phyloP scores from a whole-genome alignment of 2,888 invertebrate species.

The Caradrina clavipalpis region DNA sequence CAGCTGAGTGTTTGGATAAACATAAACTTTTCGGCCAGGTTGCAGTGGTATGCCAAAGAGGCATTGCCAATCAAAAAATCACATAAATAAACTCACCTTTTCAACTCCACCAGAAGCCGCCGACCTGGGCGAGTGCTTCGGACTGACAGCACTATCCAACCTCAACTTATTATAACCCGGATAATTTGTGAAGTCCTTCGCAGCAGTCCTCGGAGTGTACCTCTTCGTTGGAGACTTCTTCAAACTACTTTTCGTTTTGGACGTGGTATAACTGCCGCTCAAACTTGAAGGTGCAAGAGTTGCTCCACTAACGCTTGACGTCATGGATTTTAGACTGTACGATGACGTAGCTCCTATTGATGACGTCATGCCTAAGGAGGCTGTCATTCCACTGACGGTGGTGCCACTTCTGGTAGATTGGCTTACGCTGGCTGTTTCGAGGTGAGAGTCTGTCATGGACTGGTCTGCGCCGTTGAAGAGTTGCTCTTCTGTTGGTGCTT shows the following conservation, averaged over 20 bases:
- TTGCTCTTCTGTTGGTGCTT: slow-evolving; percentile 86
- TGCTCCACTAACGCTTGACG: slow-evolving; percentile 81
- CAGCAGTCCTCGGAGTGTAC: slow-evolving; percentile 79
- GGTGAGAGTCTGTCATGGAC: slow-evolving; percentile 73
- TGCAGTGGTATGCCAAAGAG: background rate
- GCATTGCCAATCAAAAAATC: too few species aligned
- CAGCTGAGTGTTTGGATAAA: too few species aligned
- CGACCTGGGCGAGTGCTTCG: slow-evolving; percentile 85
- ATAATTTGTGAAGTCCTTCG: slow-evolving; percentile 80
- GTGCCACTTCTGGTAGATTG: slow-evolving; percentile 81
- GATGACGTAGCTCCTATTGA: slow-evolving; percentile 85
- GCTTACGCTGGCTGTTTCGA: slow-evolving; percentile 81
- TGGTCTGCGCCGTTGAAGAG: slow-evolving; percentile 79
- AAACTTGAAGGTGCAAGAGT: slow-evolving; percentile 85
- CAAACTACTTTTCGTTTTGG: slow-evolving; percentile 85
- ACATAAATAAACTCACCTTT: slow-evolving; percentile 76
- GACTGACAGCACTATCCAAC: slow-evolving; percentile 87
- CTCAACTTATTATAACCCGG: slow-evolving; percentile 88
- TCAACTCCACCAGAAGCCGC: slow-evolving; percentile 74
- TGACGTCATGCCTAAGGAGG: slow-evolving; percentile 83
- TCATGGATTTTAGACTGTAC: slow-evolving; percentile 84
- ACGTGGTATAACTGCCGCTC: slow-evolving; percentile 83
- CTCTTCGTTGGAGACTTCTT: slow-evolving; percentile 86
- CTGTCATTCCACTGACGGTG: slow-evolving; percentile 78
- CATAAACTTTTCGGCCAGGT: too few species aligned